Evolutionary conservation across 2,797 vertebrate genomes (phyloP).

Genomic region (Neosilurus mollespiculum): DNA sequence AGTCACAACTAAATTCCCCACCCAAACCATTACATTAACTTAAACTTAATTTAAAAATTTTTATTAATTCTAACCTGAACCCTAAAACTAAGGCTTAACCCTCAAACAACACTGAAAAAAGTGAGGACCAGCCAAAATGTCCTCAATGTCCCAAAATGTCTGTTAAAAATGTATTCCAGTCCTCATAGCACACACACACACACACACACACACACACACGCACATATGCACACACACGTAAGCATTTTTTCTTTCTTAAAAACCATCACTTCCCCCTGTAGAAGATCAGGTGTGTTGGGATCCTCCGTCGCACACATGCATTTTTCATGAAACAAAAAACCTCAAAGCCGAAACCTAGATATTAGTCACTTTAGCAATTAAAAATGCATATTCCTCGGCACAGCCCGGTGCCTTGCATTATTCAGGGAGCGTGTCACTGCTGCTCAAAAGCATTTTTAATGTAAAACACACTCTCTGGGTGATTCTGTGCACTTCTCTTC

Average conservation of each 20-base stretch:
- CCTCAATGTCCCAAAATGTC: too few relatives aligned
- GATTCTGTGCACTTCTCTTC: slow-evolving; percentile 80
- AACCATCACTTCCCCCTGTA: neutral
- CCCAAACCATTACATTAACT: too few relatives aligned
- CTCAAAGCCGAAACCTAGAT: slow-evolving; percentile 98
- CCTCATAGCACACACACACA: too few relatives aligned
- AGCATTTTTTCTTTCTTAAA: neutral
- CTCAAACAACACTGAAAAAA: too few relatives aligned
- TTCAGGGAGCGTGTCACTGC: slow-evolving; percentile 96
- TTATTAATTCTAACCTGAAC: too few relatives aligned
- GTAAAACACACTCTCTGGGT: slow-evolving; percentile 89
- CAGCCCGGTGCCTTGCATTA: slow-evolving; percentile 93
- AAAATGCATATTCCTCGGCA: slow-evolving; percentile 98
- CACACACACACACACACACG: neutral
- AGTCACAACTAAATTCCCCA: too few relatives aligned
- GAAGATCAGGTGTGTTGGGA: slow-evolving; percentile 37
- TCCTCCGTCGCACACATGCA: slow-evolving; percentile 70
- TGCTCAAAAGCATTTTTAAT: slow-evolving; percentile 98
- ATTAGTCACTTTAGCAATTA: slow-evolving; percentile 99
- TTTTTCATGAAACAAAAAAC: slow-evolving; percentile 98
- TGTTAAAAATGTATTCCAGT: too few relatives aligned
- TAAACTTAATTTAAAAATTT: too few relatives aligned
- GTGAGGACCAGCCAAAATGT: too few relatives aligned
- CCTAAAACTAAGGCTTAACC: too few relatives aligned
- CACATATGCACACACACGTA: neutral